A percentile compares a stretch with the other conserved stretches of the same genome.
phyloP scores from a whole-genome alignment of 2,113 vertebrate genomes.

The Paraplagusia blochii region DNA sequence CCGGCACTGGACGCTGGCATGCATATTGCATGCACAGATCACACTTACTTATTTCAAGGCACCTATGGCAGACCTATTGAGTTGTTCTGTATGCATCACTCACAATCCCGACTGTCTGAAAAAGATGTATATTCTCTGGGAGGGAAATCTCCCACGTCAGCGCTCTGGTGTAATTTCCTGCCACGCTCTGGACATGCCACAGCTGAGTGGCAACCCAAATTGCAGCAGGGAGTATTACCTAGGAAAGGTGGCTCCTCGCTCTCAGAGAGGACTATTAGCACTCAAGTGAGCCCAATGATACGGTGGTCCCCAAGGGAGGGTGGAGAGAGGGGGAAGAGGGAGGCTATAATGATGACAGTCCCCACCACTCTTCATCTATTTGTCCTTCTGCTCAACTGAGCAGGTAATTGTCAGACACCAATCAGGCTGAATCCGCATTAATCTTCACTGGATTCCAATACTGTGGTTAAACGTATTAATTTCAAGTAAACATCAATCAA shows the following conservation, averaged over 20 bases:
- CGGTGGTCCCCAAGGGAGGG: slow-evolving; percentile 45
- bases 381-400: slow-evolving; percentile 45
- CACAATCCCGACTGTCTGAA: slow-evolving; percentile 60
- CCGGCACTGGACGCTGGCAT: slow-evolving; percentile 6
- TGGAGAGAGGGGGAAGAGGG: slow-evolving; percentile 45
- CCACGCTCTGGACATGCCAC: slow-evolving; percentile 53
- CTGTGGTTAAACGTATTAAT: background rate
- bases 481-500: slow-evolving; percentile 8
- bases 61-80: slow-evolving; percentile 50
- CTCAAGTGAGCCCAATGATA: slow-evolving; percentile 64
- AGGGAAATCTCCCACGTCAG: slow-evolving; percentile 59
- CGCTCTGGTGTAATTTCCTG: slow-evolving; percentile 62
- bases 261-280: slow-evolving; percentile 66
- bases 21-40: slow-evolving; percentile 21
- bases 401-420: slow-evolving; percentile 33
- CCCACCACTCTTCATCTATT: slow-evolving; percentile 35
- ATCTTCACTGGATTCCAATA: slow-evolving; percentile 11
- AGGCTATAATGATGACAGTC: slow-evolving; percentile 58
- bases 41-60: slow-evolving; percentile 15
- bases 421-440: slow-evolving; percentile 28
- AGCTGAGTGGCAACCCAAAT: slow-evolving; percentile 62
- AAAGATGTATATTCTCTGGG: slow-evolving; percentile 44
- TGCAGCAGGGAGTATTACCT: slow-evolving; percentile 63
- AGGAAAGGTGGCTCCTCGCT: slow-evolving; percentile 57
- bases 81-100: slow-evolving; percentile 64